Conservation (phyloP, 2,888 invertebrate species). For the Carabus problematicus region DNA sequence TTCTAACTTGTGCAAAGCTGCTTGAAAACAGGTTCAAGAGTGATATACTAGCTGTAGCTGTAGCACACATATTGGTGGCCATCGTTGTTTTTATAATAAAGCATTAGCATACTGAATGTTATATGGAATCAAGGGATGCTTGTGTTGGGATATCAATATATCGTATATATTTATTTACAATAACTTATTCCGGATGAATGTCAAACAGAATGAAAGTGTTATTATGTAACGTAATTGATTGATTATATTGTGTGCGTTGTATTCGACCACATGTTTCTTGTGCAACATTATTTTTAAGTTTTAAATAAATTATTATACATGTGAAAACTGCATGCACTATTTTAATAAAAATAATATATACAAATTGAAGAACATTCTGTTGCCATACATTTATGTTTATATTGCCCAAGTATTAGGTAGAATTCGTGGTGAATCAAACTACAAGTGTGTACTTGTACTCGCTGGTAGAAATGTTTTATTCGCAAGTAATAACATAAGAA, state of each 20-base stretch:
- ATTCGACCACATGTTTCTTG: conserved; percentile 28
- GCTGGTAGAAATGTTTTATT: conserved; percentile 8
- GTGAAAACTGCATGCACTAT: conserved; percentile 36
- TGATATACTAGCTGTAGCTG: no score
- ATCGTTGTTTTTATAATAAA: no score
- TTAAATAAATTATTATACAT: conserved; percentile 34
- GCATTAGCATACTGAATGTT: no score
- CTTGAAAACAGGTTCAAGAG: no score
- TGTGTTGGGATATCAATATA: no score
- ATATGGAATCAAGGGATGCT: no score
- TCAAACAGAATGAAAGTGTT: no score
- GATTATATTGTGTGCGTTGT: conserved; percentile 6
- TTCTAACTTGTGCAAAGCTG: no score
- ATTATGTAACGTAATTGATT: no score
- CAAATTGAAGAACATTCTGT: background rate
- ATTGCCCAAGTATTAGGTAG: conserved; percentile 1
- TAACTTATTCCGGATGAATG: no score
- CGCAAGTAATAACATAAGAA: conserved; percentile 28
- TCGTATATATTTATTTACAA: no score
- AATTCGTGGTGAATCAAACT: background rate
- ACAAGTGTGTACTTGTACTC: background rate
- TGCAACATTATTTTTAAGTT: conserved; percentile 37
- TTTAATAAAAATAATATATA: conserved; percentile 36
- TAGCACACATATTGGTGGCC: no score
- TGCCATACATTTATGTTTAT: conserved; percentile 3